Evolutionary conservation across 2,113 vertebrate species (phyloP), one percentile per base, ranked within the genome.

Genomic region (Glareola pratincola): DNA sequence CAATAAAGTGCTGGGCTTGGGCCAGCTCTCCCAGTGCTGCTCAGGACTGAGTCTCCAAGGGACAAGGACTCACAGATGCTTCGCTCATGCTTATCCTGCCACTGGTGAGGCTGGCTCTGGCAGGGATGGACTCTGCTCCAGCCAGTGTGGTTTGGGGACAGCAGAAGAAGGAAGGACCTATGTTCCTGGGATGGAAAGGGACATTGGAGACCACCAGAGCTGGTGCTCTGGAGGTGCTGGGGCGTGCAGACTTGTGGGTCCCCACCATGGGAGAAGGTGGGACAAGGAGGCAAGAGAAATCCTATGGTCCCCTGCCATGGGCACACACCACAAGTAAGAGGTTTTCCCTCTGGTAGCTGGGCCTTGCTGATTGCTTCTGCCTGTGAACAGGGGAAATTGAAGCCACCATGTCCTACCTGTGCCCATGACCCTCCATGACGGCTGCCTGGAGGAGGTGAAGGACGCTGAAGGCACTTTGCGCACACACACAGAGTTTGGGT

Each of bases 251-350:
- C 8, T 56, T 8, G 0, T 14, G 73, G 30, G 13, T 43, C 21
- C 45, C 29, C 24, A 24, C 29, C n/a, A 5, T 10, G 17, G 45
- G 18, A 64, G 20, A 54, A 54, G 20, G 26, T 48, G 43, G n/a
- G 23, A 51, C 12, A 67, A 26, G 10, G 26, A 59, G 24, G 11
- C 4, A 12, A 59, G 16, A 81, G 37, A 26, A 77, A 32, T 24
- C 9, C 26, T 54, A 3, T 0, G 0, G 41, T 27, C 6, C 27
- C 27, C 37, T 75, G 22, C 30, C n/a, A 8, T 2, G 4, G 41
- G 53, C n/a, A 43, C n/a, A 36, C 14, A 11, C 2, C 8, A 14
- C 3, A 5, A 0, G 8, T 21, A 34, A 27, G 36, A 66, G 14
- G 27, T 23, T 81, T 64, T 15, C 6, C 36, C 19, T 48, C 29